Evolutionary conservation across 2,113 vertebrate species (phyloP).

Genomic region (Brienomyrus longianalis): DNA sequence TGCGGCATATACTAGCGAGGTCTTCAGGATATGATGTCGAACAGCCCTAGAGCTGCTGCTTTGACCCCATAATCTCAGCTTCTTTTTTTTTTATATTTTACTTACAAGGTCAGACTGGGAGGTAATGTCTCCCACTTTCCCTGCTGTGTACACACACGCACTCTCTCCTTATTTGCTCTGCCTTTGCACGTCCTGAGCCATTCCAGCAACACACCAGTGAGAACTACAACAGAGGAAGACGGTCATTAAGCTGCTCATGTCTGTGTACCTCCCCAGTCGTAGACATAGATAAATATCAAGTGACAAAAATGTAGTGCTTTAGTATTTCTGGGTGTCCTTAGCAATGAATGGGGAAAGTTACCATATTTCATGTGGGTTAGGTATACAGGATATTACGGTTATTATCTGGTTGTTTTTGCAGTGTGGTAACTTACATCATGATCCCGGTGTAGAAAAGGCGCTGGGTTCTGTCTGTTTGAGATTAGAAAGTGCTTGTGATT

Average conservation of each 20-base stretch:
- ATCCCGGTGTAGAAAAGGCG: background rate
- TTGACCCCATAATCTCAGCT: background rate
- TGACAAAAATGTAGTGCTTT: background rate
- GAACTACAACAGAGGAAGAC: background rate
- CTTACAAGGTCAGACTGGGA: constrained; percentile 44
- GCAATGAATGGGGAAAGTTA: background rate
- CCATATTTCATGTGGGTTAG: background rate
- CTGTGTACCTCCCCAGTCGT: background rate
- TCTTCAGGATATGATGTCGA: background rate
- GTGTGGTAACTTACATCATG: background rate
- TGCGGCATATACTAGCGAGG: background rate
- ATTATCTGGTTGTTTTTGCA: background rate
- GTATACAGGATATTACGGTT: background rate
- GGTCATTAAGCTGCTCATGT: background rate
- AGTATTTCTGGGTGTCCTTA: background rate
- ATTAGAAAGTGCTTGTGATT: background rate
- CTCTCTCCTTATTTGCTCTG: background rate
- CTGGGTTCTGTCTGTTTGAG: background rate
- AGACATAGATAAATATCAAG: background rate
- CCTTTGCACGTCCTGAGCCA: background rate
- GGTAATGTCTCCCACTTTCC: constrained; percentile 27
- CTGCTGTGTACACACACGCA: constrained; percentile 23
- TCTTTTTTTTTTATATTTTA: constrained; percentile 27
- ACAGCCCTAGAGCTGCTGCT: background rate
- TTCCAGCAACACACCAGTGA: background rate